Evolutionary conservation across 2,113 vertebrate genomes (phyloP), one percentile per base, ranked within the genome.

Genomic region (Marmota flaviventris): DNA sequence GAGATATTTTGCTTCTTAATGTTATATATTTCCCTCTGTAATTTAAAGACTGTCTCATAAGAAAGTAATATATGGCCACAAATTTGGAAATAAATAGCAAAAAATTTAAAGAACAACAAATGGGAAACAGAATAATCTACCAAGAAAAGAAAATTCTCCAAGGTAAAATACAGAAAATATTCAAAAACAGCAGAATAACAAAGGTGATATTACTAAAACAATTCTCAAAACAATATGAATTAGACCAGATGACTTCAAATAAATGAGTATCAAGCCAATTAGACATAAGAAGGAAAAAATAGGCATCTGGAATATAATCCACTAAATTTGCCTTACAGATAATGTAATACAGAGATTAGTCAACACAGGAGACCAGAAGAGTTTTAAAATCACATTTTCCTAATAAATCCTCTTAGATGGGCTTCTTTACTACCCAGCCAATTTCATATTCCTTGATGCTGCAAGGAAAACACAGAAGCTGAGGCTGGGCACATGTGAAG

Each of bases 61-160:
- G 63, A 61, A 88, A 88, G 27, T 37, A 89, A 56, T 22, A 87
- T 32, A 69, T 53, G 25, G 53, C 29, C 45, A 92, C 7, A 96
- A 92, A 92, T 81, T 51, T 77, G 17, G 56, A n/a, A 85, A 70
- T 85, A 91, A 63, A 58, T 1, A 85, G 69, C 42, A 95, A 51
- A 92, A 92, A 92, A 27, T 94, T 88, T 58, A 75, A 97, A 82
- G 20, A 95, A 7, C 10, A 95, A 29, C 67, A 93, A 85, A 39
- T 77, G 45, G 53, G 65, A 88, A 96, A 93, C 14, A 91, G 3
- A 91, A 85, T 2, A 65, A 72, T 63, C 72, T 77, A 96, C 53
- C 58, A 96, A 79, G 25, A 82, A 96, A 96, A 93, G 25, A 82
- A 96, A 96, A 93, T 81, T 88, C 56, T 77, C 61, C n/a, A 82